A percentile compares a stretch with the other conserved stretches of the same genome.
These are phyloP conservation scores for Dicyrtoma fusca DNA, from an alignment of 2,888 invertebrate genomes.

Conservation along the genomic window DNA sequence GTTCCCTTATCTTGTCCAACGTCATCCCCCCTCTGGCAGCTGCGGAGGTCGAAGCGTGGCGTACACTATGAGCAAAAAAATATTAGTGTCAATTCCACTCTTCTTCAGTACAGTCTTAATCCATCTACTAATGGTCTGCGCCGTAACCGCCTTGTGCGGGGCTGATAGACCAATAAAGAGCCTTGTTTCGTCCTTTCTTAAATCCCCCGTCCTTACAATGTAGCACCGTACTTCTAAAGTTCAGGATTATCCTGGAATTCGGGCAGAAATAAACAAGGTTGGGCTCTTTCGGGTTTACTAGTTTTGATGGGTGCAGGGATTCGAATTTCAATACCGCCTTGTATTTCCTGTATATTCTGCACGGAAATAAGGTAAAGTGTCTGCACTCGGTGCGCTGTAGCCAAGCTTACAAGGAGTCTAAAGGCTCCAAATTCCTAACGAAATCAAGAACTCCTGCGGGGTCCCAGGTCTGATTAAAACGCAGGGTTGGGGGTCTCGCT, in stretches of 20 bases:
- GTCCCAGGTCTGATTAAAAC: slow-evolving; percentile 37
- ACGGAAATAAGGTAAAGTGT: slow-evolving; percentile 28
- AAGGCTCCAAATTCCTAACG: neutral
- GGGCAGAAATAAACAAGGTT: slow-evolving; percentile 32
- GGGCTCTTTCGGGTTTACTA: neutral
- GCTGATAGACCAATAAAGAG: slow-evolving; percentile 25
- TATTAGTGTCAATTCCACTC: slow-evolving; percentile 11
- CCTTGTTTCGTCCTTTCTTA: neutral
- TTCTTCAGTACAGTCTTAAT: slow-evolving; percentile 6
- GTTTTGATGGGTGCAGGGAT: slow-evolving; percentile 15
- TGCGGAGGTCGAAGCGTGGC: slow-evolving; percentile 20
- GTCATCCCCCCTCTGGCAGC: slow-evolving; percentile 5
- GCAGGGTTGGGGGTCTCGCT: slow-evolving; percentile 21
- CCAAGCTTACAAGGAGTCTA: slow-evolving; percentile 23
- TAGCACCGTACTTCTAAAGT: neutral
- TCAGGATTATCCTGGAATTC: neutral
- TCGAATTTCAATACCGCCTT: neutral
- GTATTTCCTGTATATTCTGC: neutral
- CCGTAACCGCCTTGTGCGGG: slow-evolving; percentile 25
- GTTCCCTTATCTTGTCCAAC: slow-evolving; percentile 3
- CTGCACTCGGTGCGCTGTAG: slow-evolving; percentile 39
- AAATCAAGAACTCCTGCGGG: slow-evolving; percentile 13
- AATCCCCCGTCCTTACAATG: neutral
- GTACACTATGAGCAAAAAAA: slow-evolving; percentile 21
- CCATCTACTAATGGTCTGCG: slow-evolving; percentile 38